Evolutionary conservation across 2,113 vertebrate species (phyloP).

Genomic region (rat (Rattus norvegicus)): DNA sequence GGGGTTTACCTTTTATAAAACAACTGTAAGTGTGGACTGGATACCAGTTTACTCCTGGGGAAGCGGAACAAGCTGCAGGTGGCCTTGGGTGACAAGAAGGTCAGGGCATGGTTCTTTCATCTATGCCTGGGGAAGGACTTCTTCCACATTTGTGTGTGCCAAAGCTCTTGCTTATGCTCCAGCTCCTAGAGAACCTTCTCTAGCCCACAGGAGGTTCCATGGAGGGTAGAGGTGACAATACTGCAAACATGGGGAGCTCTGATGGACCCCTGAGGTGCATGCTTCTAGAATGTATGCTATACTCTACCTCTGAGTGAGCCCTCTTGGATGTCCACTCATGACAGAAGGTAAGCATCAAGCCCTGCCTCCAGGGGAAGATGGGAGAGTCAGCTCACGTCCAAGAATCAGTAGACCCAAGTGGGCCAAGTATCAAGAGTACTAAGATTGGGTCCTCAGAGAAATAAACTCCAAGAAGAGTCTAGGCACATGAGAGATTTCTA

Average conservation of each 20-base stretch:
- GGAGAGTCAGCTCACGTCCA: not conserved
- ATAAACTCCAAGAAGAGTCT: not conserved
- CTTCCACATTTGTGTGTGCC: not conserved
- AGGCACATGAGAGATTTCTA: not conserved
- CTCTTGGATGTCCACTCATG: not conserved
- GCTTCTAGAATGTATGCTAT: not conserved
- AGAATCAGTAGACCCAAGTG: not conserved
- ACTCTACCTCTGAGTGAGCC: not conserved
- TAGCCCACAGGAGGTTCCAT: not conserved
- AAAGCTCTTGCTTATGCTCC: not conserved
- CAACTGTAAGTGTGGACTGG: no score
- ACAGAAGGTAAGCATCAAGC: not conserved
- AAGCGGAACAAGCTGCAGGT: not conserved
- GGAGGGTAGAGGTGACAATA: not conserved
- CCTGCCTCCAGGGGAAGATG: not conserved
- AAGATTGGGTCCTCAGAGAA: not conserved
- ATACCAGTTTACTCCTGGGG: not conserved
- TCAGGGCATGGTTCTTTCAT: not conserved
- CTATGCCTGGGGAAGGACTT: not conserved
- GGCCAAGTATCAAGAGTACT: not conserved
- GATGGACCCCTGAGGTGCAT: no score
- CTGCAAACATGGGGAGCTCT: not conserved
- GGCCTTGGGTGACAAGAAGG: not conserved
- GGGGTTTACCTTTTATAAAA: not conserved
- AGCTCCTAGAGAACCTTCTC: not conserved